Evolutionary conservation across 2,113 vertebrate species (phyloP).

Genomic region (Gyps fulvus): DNA sequence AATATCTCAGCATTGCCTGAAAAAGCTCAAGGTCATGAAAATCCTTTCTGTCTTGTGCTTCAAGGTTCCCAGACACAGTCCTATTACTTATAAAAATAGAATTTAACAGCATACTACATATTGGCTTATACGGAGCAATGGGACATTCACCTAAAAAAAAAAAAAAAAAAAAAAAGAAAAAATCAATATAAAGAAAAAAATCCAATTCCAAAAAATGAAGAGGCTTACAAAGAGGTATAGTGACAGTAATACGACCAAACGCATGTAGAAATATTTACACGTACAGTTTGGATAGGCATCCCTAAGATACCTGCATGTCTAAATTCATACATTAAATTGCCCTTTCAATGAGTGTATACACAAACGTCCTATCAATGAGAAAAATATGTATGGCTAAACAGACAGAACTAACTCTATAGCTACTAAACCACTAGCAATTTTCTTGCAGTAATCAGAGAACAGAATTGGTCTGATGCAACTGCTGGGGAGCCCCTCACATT

Average conservation of each 20-base stretch:
- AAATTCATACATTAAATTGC: neutral
- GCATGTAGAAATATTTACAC: neutral
- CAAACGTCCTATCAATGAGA: neutral
- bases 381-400: neutral
- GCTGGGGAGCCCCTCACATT: neutral
- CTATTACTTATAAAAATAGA: neutral
- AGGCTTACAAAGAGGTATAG: neutral
- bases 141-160: neutral
- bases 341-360: neutral
- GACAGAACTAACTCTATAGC: neutral
- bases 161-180: neutral
- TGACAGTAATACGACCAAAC: neutral
- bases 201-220: neutral
- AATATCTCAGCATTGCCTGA: neutral
- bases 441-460: neutral
- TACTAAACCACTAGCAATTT: neutral
- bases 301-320: neutral
- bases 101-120: neutral
- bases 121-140: rapidly evolving
- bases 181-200: neutral
- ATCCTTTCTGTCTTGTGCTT: neutral
- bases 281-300: neutral
- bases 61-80: neutral
- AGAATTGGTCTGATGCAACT: neutral
- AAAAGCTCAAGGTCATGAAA: neutral